Evolutionary conservation across 2,113 vertebrate genomes (phyloP).

Genomic region (Ellobius talpinus): DNA sequence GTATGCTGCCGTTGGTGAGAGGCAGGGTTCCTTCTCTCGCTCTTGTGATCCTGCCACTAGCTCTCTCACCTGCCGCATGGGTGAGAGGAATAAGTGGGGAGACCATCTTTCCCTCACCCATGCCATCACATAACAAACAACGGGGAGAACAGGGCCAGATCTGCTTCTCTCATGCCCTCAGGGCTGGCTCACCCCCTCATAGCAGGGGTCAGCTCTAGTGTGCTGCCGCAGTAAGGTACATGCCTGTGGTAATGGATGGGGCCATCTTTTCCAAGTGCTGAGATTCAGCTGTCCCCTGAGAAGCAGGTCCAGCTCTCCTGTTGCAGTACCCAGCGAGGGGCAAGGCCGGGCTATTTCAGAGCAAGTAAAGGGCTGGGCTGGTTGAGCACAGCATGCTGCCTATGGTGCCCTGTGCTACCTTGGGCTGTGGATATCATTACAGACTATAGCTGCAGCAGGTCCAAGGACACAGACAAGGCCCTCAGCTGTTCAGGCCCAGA

Average conservation of each 20-base stretch:
- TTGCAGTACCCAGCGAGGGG: neutral
- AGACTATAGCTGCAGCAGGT: neutral
- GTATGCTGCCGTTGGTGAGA: too few relatives aligned
- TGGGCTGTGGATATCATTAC: neutral
- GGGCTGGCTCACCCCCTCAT: too few relatives aligned
- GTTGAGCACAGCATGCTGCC: neutral
- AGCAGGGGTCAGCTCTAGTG: neutral
- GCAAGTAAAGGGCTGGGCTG: neutral
- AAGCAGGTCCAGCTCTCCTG: neutral
- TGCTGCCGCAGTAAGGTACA: neutral
- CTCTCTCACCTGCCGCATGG: too few relatives aligned
- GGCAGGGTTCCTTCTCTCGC: too few relatives aligned
- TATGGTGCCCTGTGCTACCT: neutral
- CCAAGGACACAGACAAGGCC: neutral
- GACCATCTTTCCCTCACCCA: too few relatives aligned
- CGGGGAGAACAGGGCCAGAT: too few relatives aligned
- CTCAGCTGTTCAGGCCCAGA: neutral
- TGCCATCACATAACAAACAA: too few relatives aligned
- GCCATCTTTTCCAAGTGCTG: neutral
- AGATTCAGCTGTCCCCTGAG: neutral
- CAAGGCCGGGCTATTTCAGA: neutral
- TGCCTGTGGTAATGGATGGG: too few relatives aligned
- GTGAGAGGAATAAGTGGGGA: too few relatives aligned
- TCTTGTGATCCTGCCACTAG: rapidly evolving
- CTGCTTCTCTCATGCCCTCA: too few relatives aligned